These are phyloP conservation scores for Pristionchus pacificus DNA, from an alignment of 1,140 invertebrate genomes.

Conservation along the genomic window DNA sequence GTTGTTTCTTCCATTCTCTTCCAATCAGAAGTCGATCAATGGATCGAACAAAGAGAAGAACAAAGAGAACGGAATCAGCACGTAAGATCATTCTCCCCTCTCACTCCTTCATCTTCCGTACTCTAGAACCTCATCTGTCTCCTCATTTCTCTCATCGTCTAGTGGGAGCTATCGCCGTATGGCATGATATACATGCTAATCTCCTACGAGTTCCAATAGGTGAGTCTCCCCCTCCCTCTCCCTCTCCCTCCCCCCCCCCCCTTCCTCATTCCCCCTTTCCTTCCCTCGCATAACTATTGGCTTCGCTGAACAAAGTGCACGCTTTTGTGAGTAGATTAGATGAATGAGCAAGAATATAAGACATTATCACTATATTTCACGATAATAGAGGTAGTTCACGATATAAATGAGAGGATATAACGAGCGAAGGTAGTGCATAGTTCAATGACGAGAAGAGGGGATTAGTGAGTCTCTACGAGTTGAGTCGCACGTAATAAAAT, in stretches of 20 bases:
- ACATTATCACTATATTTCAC: neutral
- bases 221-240: slow-evolving; percentile 19
- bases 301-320: too few species aligned
- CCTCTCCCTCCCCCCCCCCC: neutral
- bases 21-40: too few species aligned
- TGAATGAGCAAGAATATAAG: neutral
- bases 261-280: too few species aligned
- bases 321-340: slow-evolving; percentile 17
- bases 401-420: slow-evolving; percentile 10
- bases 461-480: too few species aligned
- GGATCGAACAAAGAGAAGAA: too few species aligned
- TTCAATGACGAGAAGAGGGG: neutral
- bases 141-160: slow-evolving; percentile 36
- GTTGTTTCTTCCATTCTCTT: too few species aligned
- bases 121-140: neutral
- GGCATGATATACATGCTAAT: slow-evolving; percentile 54
- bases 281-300: slow-evolving; percentile 4
- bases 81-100: neutral
- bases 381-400: neutral
- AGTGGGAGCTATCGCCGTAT: slow-evolving; percentile 53
- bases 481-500: too few species aligned
- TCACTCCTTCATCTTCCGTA: neutral
- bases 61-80: neutral
- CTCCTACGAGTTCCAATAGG: slow-evolving; percentile 45
- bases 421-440: slow-evolving; percentile 10